Conservation (phyloP, 2,888 invertebrate species). For the Tetramorium bicarinatum region DNA sequence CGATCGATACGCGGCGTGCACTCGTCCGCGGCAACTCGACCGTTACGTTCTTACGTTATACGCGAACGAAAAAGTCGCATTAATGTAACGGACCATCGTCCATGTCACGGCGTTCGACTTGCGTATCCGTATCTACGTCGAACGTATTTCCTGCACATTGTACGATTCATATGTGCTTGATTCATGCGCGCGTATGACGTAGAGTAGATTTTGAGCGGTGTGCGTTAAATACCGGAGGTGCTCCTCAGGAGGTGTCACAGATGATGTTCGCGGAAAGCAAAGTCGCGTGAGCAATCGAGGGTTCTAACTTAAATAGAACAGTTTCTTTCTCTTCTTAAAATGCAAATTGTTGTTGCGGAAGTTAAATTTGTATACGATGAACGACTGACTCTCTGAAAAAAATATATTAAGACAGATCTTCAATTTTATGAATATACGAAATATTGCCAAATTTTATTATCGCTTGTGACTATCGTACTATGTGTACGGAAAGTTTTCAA, state of each 20-base stretch:
- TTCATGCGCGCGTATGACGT: conserved; percentile 42
- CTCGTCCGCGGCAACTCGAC: conserved; percentile 81
- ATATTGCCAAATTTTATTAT: background rate
- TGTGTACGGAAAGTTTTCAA: background rate
- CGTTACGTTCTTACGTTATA: conserved; percentile 82
- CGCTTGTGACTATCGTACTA: background rate
- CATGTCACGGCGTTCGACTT: conserved; percentile 66
- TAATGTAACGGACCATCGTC: conserved; percentile 84
- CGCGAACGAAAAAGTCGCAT: conserved; percentile 82
- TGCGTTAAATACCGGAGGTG: conserved; percentile 27
- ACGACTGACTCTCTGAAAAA: background rate
- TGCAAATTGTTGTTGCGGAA: conserved; percentile 21
- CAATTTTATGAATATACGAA: conserved; percentile 1
- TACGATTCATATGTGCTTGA: conserved; percentile 35
- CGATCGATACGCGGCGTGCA: conserved; percentile 79
- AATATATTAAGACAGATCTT: background rate
- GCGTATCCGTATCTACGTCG: conserved; percentile 28
- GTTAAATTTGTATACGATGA: background rate
- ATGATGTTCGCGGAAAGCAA: conserved; percentile 6
- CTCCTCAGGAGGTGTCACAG: background rate
- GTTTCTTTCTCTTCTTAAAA: background rate
- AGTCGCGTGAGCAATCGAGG: background rate
- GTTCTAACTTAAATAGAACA: background rate
- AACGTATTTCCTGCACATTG: conserved; percentile 29
- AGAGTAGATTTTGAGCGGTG: conserved; percentile 6